Conservation (phyloP, 2,888 invertebrate genomes). For the Aplocera efformata region DNA sequence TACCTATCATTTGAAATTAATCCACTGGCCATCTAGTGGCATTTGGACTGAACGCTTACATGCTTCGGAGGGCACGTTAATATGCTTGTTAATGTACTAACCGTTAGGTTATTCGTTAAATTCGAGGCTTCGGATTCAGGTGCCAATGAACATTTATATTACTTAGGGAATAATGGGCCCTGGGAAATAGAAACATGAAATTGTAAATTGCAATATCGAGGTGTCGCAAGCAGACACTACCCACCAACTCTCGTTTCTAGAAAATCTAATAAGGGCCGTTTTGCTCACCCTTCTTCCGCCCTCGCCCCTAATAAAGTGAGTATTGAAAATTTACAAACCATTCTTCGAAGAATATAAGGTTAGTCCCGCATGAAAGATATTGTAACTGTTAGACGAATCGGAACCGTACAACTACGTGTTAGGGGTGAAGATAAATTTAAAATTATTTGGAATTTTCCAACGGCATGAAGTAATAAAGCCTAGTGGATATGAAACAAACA, state of each 20-base stretch:
- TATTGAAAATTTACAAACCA: conserved; percentile 81
- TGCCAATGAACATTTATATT: too few relatives aligned
- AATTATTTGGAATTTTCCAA: conserved; percentile 46
- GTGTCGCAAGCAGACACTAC: conserved; percentile 57
- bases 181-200: too few relatives aligned
- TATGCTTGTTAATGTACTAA: too few relatives aligned
- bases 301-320: conserved; percentile 77
- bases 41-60: too few relatives aligned
- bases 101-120: too few relatives aligned
- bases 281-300: conserved; percentile 66
- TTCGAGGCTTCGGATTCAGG: too few relatives aligned
- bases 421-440: conserved; percentile 15
- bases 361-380: conserved; percentile 60
- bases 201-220: conserved; percentile 37
- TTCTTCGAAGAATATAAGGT: conserved; percentile 77
- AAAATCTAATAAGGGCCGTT: conserved; percentile 78
- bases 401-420: conserved; percentile 22
- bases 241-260: conserved; percentile 65
- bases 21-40: too few relatives aligned
- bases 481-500: conserved; percentile 63
- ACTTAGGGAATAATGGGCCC: too few relatives aligned
- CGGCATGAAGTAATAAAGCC: conserved; percentile 57
- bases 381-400: conserved; percentile 35
- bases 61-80: too few relatives aligned
- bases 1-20: too few relatives aligned